Evolutionary conservation across 2,797 vertebrate genomes (phyloP), one percentile per base, ranked within the genome.

Genomic region (Chrosomus eos): DNA sequence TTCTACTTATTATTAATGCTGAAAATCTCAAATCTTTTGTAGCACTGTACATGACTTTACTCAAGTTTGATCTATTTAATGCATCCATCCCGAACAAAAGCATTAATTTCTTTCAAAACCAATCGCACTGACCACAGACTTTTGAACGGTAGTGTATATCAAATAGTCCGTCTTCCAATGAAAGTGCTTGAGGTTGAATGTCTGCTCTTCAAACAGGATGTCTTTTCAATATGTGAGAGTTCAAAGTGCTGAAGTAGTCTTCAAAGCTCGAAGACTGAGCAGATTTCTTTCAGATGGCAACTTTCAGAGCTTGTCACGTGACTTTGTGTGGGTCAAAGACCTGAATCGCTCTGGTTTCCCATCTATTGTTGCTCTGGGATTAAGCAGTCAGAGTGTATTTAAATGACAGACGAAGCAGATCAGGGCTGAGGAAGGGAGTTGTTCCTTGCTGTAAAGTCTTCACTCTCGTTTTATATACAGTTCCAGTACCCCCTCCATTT

Each of bases 151-250:
- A 58, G 81, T 66, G 40, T 83, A 14, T 77, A 85, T 86, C 26
- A 62, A 74, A 80, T 74, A 33, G 77, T 68, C 33, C 33, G 18
- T 80, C 84, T 74, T 36, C 60, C 45, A 33, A 26, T 76, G 75
- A 43, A 87, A 68, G 81, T 74, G 68, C 82, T 81, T 66, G 80
- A 81, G 78, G 62, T 73, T 85, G 72, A 80, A 87, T 64, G 81
- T 74, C 73, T 80, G 80, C 26, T 79, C 85, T 89, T 88, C 87
- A 89, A 88, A 89, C 82, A 87, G 82, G 76, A 82, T 70, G 81
- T 86, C 82, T 87, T 86, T 78, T 86, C 84, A 87, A 67, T 71
- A 51, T 84, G 86, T 79, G 75, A 73, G 75, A 83, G 85, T 87
- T 90, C 87, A 88, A 90, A 90, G 84, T 82, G 40, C 23, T 75